A percentile compares a stretch with the other conserved stretches of the same genome.
phyloP scores from a whole-genome alignment of 92 coral and sea anemone species.

The Heliopora coerulea region DNA sequence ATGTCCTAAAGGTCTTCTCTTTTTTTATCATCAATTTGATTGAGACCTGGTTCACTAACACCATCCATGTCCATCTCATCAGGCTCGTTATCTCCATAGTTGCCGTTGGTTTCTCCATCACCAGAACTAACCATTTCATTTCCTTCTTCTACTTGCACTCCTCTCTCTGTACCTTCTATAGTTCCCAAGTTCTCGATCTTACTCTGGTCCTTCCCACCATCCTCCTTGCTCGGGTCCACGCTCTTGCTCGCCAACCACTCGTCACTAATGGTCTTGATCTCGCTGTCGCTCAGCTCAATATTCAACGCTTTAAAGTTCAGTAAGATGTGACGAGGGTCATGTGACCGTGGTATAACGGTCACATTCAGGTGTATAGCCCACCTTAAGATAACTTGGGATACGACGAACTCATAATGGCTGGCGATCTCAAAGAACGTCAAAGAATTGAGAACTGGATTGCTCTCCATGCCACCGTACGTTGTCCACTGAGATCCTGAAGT shows the following conservation, averaged over 20 bases:
- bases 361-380: slow-evolving; percentile 96
- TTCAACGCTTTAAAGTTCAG: slow-evolving; percentile 82
- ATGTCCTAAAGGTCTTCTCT: too few species aligned
- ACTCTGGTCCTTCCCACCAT: neutral
- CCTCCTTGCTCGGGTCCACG: neutral
- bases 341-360: slow-evolving; percentile 91
- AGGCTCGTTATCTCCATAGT: too few species aligned
- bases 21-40: too few species aligned
- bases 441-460: slow-evolving; percentile 80
- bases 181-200: neutral
- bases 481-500: slow-evolving; percentile 88
- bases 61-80: too few species aligned
- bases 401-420: slow-evolving; percentile 82
- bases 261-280: slow-evolving; percentile 66
- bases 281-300: slow-evolving; percentile 65
- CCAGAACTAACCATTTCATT: too few species aligned
- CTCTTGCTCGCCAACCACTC: slow-evolving; percentile 14
- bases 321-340: slow-evolving; percentile 76
- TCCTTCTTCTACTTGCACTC: too few species aligned
- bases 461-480: slow-evolving; percentile 74
- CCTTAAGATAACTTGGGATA: slow-evolving; percentile 69
- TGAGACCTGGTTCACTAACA: too few species aligned
- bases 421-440: slow-evolving; percentile 67
- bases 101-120: too few species aligned
- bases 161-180: too few species aligned